Evolutionary conservation across 2,888 invertebrate species (phyloP).

Genomic region (Patella pellucida): DNA sequence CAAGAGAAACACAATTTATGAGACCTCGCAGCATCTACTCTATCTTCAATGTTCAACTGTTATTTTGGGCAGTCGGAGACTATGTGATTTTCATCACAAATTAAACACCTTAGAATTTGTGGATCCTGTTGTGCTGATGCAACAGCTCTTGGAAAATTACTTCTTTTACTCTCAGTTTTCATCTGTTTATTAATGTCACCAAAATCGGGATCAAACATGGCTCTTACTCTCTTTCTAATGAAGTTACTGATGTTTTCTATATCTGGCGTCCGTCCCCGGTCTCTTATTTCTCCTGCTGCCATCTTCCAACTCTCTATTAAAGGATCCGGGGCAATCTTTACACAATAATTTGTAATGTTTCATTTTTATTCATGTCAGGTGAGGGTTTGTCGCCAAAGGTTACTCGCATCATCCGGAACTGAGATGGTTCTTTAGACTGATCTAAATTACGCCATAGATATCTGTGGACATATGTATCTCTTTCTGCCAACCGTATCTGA

Average conservation of each 20-base stretch:
- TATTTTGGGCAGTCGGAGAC: constrained; percentile 17
- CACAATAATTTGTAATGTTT: constrained; percentile 11
- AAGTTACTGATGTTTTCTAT: constrained; percentile 18
- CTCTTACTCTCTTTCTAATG: constrained; percentile 16
- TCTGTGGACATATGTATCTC: too few species aligned
- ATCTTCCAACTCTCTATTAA: constrained; percentile 21
- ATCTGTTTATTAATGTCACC: constrained; percentile 15
- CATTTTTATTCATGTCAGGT: constrained; percentile 1
- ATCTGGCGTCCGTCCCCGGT: constrained; percentile 14
- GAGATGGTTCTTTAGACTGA: too few species aligned
- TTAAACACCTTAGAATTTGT: constrained; percentile 6
- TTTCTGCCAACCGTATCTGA: too few species aligned
- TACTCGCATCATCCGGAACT: too few species aligned
- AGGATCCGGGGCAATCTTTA: constrained; percentile 14
- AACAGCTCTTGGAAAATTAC: not conserved
- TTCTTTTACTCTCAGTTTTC: not conserved
- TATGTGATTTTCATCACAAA: constrained; percentile 11
- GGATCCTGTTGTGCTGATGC: not conserved
- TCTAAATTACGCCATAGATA: too few species aligned
- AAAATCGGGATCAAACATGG: constrained; percentile 27
- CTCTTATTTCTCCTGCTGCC: constrained; percentile 12
- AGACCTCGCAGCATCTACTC: not conserved
- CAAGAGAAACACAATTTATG: constrained; percentile 22
- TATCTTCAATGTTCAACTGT: not conserved
- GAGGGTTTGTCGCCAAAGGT: too few species aligned